Conservation (phyloP, 2,888 invertebrate genomes). For the Rotaria macrura region DNA sequence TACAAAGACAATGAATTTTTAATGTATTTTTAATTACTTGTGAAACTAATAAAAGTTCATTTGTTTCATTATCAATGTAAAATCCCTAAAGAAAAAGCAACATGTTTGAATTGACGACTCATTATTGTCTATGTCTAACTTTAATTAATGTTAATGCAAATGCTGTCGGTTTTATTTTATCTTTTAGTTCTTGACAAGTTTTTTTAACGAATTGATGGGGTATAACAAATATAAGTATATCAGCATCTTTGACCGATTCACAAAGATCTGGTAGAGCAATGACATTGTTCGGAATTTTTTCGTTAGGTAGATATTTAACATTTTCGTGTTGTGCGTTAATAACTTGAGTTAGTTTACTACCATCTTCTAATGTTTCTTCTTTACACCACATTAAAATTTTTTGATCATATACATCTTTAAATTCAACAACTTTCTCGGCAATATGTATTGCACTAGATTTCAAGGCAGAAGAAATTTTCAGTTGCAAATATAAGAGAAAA, state of each 20-base stretch:
- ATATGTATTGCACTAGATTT: background rate
- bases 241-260: conserved; percentile 78
- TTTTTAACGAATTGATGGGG: conserved; percentile 76
- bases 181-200: conserved; percentile 61
- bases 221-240: conserved; percentile 86
- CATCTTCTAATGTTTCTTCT: conserved; percentile 64
- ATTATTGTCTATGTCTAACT: conserved; percentile 38
- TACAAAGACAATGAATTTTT: conserved; percentile 77
- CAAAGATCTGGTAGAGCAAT: conserved; percentile 83
- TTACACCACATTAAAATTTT: conserved; percentile 11
- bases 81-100: conserved; percentile 35
- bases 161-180: conserved; percentile 78
- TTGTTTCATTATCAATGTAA: conserved; percentile 43
- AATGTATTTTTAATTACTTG: conserved; percentile 77
- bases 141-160: conserved; percentile 88
- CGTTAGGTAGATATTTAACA: conserved; percentile 91
- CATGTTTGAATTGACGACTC: background rate
- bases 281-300: conserved; percentile 81
- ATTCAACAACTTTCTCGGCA: background rate
- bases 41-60: conserved; percentile 73
- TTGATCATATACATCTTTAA: background rate
- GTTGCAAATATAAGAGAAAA: background rate
- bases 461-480: background rate
- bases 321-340: conserved; percentile 96
- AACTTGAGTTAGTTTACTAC: conserved; percentile 90